These are phyloP conservation scores for Polylopha cassiicola DNA, from an alignment of 2,888 invertebrate species.

Conservation along the genomic window DNA sequence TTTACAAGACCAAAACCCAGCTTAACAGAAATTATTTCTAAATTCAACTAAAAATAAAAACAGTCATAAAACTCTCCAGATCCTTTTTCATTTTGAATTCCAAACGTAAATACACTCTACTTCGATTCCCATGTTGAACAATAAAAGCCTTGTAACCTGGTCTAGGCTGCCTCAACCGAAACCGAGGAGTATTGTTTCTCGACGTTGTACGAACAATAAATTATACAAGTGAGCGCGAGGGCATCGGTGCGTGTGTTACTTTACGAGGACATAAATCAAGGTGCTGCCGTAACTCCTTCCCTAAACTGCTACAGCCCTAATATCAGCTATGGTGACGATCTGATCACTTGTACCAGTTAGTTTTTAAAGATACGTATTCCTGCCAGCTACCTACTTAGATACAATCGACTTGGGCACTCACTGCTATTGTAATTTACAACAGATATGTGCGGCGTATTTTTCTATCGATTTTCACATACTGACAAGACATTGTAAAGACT, in stretches of 20 bases:
- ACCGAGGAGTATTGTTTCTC: conserved; percentile 37
- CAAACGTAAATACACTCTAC: conserved; percentile 14
- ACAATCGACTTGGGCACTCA: no score
- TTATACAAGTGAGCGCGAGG: conserved; percentile 72
- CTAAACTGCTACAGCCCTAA: conserved; percentile 37
- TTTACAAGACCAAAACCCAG: no score
- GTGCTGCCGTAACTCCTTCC: conserved; percentile 49
- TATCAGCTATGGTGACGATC: conserved; percentile 12
- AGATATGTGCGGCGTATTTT: no score
- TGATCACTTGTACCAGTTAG: conserved; percentile 21
- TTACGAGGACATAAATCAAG: conserved; percentile 70
- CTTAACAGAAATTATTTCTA: no score
- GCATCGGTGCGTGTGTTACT: conserved; percentile 61
- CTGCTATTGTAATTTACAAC: no score
- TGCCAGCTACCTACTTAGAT: no score
- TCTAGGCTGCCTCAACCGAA: conserved; percentile 60
- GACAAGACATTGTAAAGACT: no score
- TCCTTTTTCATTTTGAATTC: no score
- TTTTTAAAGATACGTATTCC: no score
- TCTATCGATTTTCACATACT: no score
- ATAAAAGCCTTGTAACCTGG: conserved; percentile 49
- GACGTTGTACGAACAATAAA: conserved; percentile 57
- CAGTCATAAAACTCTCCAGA: no score
- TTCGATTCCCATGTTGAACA: conserved; percentile 30
- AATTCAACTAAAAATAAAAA: no score